Percentiles rank a stretch among this genome's conserved stretches.
Evolutionary conservation across 2,797 vertebrate genomes (phyloP).

Genomic region (Macroramphosus scolopax): DNA sequence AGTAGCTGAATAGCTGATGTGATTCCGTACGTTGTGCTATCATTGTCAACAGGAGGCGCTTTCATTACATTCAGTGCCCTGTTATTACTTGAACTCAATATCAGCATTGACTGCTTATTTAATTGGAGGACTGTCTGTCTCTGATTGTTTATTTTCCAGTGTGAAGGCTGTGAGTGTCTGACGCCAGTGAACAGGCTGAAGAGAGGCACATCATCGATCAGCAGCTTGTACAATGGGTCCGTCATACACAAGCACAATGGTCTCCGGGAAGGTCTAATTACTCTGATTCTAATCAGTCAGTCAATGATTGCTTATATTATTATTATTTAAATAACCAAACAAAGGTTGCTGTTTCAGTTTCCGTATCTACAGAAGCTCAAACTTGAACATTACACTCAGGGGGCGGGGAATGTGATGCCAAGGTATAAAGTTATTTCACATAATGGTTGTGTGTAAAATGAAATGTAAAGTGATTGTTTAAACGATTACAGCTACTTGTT

Average conservation of each 20-base stretch:
- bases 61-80: constrained; percentile 6
- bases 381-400: constrained; percentile 83
- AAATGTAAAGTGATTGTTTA: constrained; percentile 75
- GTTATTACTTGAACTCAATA: constrained; percentile 8
- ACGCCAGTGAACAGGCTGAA: constrained; percentile 26
- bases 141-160: constrained; percentile 45
- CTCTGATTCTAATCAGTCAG: constrained; percentile 59
- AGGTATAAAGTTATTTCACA: constrained; percentile 48
- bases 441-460: constrained; percentile 70
- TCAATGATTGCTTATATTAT: constrained; percentile 50
- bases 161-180: constrained; percentile 45
- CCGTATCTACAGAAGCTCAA: constrained; percentile 68
- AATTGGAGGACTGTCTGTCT: no score
- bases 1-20: not conserved
- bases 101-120: not conserved
- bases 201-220: constrained; percentile 54
- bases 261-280: constrained; percentile 65
- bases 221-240: constrained; percentile 71
- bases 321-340: constrained; percentile 78
- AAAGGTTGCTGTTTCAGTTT: constrained; percentile 66
- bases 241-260: constrained; percentile 67
- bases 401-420: constrained; percentile 66
- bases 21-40: no score
- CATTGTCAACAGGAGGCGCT: no score
- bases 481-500: constrained; percentile 72